Base-by-base conservation (phyloP, 1,140 invertebrate genomes). In the Meteorus sp. region DNA sequence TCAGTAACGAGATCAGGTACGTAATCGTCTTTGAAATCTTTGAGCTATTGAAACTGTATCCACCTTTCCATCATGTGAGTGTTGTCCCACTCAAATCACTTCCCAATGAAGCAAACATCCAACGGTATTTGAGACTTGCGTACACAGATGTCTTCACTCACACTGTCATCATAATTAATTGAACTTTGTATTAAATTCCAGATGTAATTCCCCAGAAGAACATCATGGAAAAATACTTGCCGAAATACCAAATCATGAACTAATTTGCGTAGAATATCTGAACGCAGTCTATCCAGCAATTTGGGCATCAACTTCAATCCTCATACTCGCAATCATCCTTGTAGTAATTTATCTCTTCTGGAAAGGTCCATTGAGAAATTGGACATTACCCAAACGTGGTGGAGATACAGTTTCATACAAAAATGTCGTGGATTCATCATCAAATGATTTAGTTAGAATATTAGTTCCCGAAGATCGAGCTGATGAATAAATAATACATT, bases 401-500 rank as follows among this genome's bases (percentile, higher is more conserved):
- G 58, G 65, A 22, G 74, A 79, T 45, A 77, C 76, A 3, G 73
- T 80, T 35, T 71, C 70, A 15, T 80, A 80, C 53, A 75, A 69
- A 47, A 79, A 78, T 58, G 76, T 80, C 13, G 66, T 76, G 6
- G 76, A 78, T 39, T 74, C 74, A 3, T 74, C 74, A 3, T 73
- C 69, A 13, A 75, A 76, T 60, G 77, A 79, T 60, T 64, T 79
- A 35, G 70, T 79, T 29, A 73, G 72, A 68, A 79, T 80, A 70
- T 61, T 80, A 50, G 61, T 72, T 3, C 66, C 66, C 4, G 64
- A 66, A 39, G 76, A 78, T 15, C 64, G 68, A 25, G 66, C 64
- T 51, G 76, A 76, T 1, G 70, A 74, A 56, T 78, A 50, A 59
- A 53, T n/a, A n/a, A n/a, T n/a, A n/a, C n/a, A n/a, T n/a, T n/a